These are phyloP conservation scores for Oceanodroma leucorhoa DNA, from an alignment of 2,797 vertebrate species.

Conservation along the genomic window DNA sequence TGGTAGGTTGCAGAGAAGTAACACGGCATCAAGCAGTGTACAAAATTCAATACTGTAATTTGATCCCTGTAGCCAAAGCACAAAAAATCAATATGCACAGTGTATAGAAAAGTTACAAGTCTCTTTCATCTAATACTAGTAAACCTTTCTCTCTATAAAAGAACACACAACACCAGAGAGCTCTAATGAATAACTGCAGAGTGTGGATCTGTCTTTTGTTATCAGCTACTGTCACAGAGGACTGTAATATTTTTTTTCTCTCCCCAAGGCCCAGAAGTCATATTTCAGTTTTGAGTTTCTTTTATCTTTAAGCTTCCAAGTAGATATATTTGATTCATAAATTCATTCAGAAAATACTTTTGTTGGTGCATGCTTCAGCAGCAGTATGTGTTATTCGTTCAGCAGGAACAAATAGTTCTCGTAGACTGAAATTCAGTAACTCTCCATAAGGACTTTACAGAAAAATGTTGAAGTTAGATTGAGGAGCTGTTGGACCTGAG, in stretches of 20 bases:
- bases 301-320: conserved; percentile 52
- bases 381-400: conserved; percentile 11
- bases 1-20: not conserved
- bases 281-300: conserved; percentile 38
- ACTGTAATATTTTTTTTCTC: not conserved
- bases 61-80: not conserved
- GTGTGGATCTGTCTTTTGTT: conserved; percentile 24
- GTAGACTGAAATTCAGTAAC: not conserved
- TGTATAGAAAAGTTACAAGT: not conserved
- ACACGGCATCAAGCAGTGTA: rapidly evolving
- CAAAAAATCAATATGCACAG: not conserved
- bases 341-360: conserved; percentile 49
- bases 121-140: not conserved
- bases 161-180: not conserved
- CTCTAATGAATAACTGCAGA: conserved; percentile 2
- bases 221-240: conserved; percentile 15
- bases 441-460: not conserved
- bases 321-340: conserved; percentile 55
- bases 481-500: not conserved
- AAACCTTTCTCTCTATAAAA: not conserved
- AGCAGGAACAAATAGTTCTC: conserved; percentile 7
- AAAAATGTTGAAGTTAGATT: not conserved
- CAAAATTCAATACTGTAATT: not conserved
- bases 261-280: conserved; percentile 10
- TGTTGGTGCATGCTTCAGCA: conserved; percentile 4